Evolutionary conservation across 2,797 vertebrate genomes (phyloP).

Genomic region (Sebastolobus alascanus): DNA sequence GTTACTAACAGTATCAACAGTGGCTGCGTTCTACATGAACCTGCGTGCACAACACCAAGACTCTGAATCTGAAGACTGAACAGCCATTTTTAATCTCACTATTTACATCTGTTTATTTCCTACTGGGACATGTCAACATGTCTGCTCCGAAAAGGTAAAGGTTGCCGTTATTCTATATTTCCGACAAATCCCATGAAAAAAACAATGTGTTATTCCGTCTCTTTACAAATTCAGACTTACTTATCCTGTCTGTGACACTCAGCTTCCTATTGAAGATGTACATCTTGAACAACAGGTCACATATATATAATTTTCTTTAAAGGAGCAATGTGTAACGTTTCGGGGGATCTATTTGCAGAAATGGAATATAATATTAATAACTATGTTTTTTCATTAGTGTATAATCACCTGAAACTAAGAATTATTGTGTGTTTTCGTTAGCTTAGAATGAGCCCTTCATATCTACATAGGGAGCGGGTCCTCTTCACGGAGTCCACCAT

Average conservation of each 20-base stretch:
- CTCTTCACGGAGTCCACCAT: no score
- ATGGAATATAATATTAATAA: no score
- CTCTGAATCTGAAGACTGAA: neutral
- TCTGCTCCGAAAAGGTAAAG: neutral
- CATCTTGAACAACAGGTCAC: constrained; percentile 1
- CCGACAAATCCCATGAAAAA: constrained; percentile 3
- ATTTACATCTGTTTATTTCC: constrained; percentile 12
- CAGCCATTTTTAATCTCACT: constrained; percentile 1
- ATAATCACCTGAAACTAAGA: no score
- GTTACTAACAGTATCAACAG: constrained; percentile 48
- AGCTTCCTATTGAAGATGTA: neutral
- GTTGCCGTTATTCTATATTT: neutral
- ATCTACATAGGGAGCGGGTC: no score
- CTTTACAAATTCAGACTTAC: neutral
- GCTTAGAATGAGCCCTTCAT: no score
- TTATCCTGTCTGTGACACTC: neutral
- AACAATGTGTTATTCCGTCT: neutral
- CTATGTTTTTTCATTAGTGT: no score
- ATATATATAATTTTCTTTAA: constrained; percentile 11
- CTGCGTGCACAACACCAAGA: neutral
- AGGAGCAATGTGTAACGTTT: no score
- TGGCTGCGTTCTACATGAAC: constrained; percentile 16
- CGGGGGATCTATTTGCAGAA: no score
- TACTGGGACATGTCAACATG: neutral
- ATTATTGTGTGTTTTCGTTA: no score